Base-by-base conservation (phyloP, 2,888 invertebrate genomes). In the Megamerina dolium region DNA sequence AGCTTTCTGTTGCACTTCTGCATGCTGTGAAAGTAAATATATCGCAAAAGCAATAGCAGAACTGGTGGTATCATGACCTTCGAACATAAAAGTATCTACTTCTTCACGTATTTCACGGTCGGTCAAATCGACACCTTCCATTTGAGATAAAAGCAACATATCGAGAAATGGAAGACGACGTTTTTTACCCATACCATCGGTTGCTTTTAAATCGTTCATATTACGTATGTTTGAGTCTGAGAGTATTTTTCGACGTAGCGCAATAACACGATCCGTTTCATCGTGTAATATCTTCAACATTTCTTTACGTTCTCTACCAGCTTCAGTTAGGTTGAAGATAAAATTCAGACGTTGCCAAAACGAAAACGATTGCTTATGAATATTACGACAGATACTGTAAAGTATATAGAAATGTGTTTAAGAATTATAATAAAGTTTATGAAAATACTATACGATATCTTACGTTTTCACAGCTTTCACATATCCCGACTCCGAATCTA, bases 391-490 rank as follows among this genome's bases (percentile, higher is more conserved):
- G 19, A 69, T 65, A 12, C 70, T 69, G 33, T 2, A 40, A 45
- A 18, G 5, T 23, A 37, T 12, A 31, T 8, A 39, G 33, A n/a
- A 16, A n/a, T n/a, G n/a, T n/a, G n/a, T n/a, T n/a, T n/a, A n/a
- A n/a, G n/a, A n/a, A n/a, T n/a, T n/a, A n/a, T n/a, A n/a, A n/a
- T n/a, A n/a, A n/a, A n/a, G n/a, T n/a, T n/a, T n/a, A n/a, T n/a
- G n/a, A n/a, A n/a, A n/a, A n/a, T n/a, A n/a, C n/a, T n/a, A n/a
- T n/a, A n/a, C n/a, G n/a, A n/a, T n/a, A n/a, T 74, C 79, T 77
- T 72, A 85, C 85, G 73, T 73, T 62, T 81, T 79, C 14, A 88
- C 81, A 5, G 83, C 80, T 52, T 75, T 74, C 0, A 87, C 84
- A 62, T 88, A 89, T 53, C 80, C 77, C 1, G 83, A 82, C 39